Conservation (phyloP, 2,888 invertebrate genomes). For the Tethea ocularis region DNA sequence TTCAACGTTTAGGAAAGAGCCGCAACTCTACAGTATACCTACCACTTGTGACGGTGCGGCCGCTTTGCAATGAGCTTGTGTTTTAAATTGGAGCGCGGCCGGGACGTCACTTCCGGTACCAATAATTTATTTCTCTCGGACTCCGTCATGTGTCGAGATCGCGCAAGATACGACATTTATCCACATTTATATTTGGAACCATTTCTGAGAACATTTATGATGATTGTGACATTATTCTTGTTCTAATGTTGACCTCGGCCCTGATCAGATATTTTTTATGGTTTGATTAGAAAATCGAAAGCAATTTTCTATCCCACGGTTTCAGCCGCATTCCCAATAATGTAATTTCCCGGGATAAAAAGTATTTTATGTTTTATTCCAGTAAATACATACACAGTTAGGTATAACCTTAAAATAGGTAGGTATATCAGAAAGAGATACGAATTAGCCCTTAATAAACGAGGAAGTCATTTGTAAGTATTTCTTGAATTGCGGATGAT, state of each 20-base stretch:
- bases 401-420: no score
- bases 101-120: conserved; percentile 81
- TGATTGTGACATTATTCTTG: conserved; percentile 64
- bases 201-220: conserved; percentile 70
- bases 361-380: no score
- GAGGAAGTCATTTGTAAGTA: no score
- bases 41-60: conserved; percentile 17
- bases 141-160: conserved; percentile 76
- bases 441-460: no score
- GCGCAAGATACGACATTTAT: conserved; percentile 76
- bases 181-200: conserved; percentile 74
- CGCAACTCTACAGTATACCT: not conserved
- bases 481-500: no score
- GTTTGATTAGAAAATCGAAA: conserved; percentile 15
- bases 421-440: no score
- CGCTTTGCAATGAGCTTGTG: conserved; percentile 54
- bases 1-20: conserved; percentile 25
- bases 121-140: conserved; percentile 80
- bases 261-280: conserved; percentile 15
- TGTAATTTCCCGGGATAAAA: no score
- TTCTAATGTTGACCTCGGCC: conserved; percentile 38
- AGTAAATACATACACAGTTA: no score
- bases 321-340: no score
- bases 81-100: conserved; percentile 77
- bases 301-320: not conserved